Evolutionary conservation across 2,113 vertebrate species (phyloP).

Genomic region (Mola mola): DNA sequence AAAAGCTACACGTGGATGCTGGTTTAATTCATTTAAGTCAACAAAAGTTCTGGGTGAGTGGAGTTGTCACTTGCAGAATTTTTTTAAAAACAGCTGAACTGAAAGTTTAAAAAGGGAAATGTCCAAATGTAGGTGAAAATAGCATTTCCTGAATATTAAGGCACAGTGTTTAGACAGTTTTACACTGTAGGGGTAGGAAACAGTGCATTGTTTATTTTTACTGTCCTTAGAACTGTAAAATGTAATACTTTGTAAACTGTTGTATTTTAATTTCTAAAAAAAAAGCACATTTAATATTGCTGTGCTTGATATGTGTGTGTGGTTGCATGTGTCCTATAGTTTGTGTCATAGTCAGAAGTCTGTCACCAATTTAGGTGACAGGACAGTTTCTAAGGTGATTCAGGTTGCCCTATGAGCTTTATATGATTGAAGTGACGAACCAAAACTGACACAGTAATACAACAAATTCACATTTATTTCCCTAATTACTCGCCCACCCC

Average conservation of each 20-base stretch:
- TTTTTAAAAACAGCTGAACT: too few relatives aligned
- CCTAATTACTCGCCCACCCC: background rate
- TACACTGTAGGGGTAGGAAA: background rate
- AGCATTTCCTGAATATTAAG: too few relatives aligned
- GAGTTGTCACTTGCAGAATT: background rate
- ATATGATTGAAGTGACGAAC: conserved; percentile 56
- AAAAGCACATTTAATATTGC: background rate
- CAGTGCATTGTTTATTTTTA: background rate
- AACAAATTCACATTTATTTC: conserved; percentile 39
- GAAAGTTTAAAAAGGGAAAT: too few relatives aligned
- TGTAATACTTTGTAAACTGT: background rate
- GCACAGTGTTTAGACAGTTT: too few relatives aligned
- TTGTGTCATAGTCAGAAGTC: conserved; percentile 33
- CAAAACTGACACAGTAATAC: conserved; percentile 33
- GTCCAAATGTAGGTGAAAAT: conserved; percentile 30
- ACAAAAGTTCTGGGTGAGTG: conserved; percentile 19
- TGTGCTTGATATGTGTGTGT: conserved; percentile 1
- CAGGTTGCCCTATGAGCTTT: conserved; percentile 26
- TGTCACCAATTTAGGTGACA: conserved; percentile 45
- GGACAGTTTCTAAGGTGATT: conserved; percentile 39
- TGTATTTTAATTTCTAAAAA: conserved; percentile 3
- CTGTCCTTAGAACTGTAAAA: background rate
- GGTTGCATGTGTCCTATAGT: conserved; percentile 1
- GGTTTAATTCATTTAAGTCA: conserved; percentile 27
- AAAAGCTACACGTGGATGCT: conserved; percentile 41